Conservation (phyloP, 2,888 invertebrate genomes). For the Macrosoma leucophasiata region DNA sequence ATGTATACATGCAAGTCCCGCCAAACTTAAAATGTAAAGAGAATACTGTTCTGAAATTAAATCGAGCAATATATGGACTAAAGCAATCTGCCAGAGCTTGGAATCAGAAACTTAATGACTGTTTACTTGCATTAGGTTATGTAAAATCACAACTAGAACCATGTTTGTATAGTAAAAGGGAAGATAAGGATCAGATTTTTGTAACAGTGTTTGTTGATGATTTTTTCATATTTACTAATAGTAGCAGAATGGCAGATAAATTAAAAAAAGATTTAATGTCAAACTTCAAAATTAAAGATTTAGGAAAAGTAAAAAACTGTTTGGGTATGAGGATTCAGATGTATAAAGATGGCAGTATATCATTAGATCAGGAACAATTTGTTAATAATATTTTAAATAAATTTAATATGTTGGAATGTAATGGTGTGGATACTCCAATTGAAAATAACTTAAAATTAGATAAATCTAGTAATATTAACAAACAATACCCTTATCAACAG, state of each 20-base stretch:
- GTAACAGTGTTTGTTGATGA: slow-evolving; percentile 16
- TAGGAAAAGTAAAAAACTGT: slow-evolving; percentile 18
- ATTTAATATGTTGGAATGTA: slow-evolving; percentile 15
- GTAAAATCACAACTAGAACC: slow-evolving; percentile 2
- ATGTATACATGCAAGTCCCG: slow-evolving; percentile 3
- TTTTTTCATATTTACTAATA: slow-evolving; percentile 12
- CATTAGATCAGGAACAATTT: slow-evolving; percentile 14
- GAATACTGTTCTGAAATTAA: slow-evolving; percentile 3
- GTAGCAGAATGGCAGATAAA: background rate
- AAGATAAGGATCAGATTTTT: slow-evolving; percentile 10
- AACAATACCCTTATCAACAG: slow-evolving; percentile 16
- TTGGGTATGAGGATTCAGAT: slow-evolving; percentile 14
- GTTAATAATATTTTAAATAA: slow-evolving; percentile 11
- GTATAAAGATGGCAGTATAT: slow-evolving; percentile 7
- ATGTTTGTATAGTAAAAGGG: slow-evolving; percentile 1
- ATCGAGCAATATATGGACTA: slow-evolving; percentile 1
- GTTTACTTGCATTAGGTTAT: slow-evolving; percentile 2
- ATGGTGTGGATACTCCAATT: slow-evolving; percentile 9
- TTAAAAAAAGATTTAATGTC: slow-evolving; percentile 6
- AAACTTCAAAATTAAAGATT: slow-evolving; percentile 10
- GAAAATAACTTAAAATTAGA: slow-evolving; percentile 10
- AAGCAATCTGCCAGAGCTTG: slow-evolving; percentile 6
- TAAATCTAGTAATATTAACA: background rate
- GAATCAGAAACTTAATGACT: slow-evolving; percentile 5
- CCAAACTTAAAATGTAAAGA: background rate